A percentile compares a stretch with the other conserved stretches of the same genome.
phyloP scores from a whole-genome alignment of 2,797 vertebrate species.

The Sciurus carolinensis region DNA sequence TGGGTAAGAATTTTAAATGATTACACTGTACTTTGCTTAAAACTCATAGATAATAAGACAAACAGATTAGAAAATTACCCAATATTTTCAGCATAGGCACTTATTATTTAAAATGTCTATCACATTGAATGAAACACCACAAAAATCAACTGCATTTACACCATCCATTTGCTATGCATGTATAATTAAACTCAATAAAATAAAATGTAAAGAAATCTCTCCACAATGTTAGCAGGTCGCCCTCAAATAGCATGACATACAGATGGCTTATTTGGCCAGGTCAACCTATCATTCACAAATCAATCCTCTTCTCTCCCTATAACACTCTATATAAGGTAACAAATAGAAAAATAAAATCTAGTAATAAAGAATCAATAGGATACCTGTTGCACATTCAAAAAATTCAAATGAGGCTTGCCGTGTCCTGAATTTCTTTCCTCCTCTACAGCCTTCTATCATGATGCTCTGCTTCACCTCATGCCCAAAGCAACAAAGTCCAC shows the following conservation, averaged over 20 bases:
- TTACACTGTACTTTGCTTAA: slow-evolving; percentile 66
- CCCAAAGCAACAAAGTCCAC: too few species aligned
- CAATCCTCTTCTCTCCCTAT: not conserved
- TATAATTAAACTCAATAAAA: slow-evolving; percentile 72
- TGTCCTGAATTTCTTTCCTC: too few species aligned
- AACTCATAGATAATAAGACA: slow-evolving; percentile 67
- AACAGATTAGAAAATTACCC: not conserved
- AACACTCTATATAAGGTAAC: not conserved
- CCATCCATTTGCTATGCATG: slow-evolving; percentile 60
- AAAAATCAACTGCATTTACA: slow-evolving; percentile 61
- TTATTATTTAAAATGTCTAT: slow-evolving; percentile 52
- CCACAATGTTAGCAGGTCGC: slow-evolving; percentile 45
- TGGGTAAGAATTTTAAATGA: slow-evolving; percentile 78
- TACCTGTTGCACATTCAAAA: not conserved
- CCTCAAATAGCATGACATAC: slow-evolving; percentile 35
- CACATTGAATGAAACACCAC: slow-evolving; percentile 56
- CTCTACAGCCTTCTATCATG: too few species aligned
- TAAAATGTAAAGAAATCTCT: slow-evolving; percentile 43
- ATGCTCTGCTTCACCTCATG: too few species aligned
- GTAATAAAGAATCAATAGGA: not conserved
- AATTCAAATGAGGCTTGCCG: not conserved
- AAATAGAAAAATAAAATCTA: slow-evolving; percentile 11
- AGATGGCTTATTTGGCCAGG: not conserved
- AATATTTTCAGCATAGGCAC: not conserved
- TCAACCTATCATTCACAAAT: slow-evolving; percentile 45